Percentiles rank a stretch among this genome's conserved stretches.
Conservation (phyloP, 1,140 invertebrate genomes). For the Drosophila seguyi region DNA sequence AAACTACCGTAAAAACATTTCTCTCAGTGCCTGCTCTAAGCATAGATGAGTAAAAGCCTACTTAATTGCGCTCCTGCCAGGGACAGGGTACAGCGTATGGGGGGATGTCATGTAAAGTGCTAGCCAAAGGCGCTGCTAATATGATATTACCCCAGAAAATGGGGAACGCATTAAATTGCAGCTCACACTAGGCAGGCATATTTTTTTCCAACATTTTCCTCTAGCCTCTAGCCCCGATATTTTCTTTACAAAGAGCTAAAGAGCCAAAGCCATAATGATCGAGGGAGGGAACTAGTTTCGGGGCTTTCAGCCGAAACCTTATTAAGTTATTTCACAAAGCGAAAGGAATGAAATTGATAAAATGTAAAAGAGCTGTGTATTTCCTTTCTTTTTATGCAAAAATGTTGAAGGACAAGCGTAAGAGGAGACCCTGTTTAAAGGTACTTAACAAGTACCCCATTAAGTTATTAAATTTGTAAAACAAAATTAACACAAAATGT, state of each 20-base stretch:
- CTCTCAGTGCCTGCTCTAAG: constrained; percentile 31
- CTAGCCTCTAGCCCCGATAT: constrained; percentile 32
- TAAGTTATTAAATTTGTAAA: constrained; percentile 25
- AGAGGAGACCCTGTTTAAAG: neutral
- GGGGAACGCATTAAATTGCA: constrained; percentile 65
- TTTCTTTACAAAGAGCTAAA: constrained; percentile 2
- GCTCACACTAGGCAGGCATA: constrained; percentile 38
- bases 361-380: neutral
- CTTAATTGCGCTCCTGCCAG: constrained; percentile 62
- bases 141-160: constrained; percentile 60
- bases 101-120: constrained; percentile 49
- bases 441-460: constrained; percentile 1
- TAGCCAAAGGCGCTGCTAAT: constrained; percentile 75
- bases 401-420: neutral
- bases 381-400: neutral
- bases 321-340: constrained; percentile 37
- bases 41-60: constrained; percentile 61
- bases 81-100: neutral
- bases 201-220: constrained; percentile 3
- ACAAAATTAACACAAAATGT: constrained; percentile 19
- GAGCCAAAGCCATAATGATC: constrained; percentile 26
- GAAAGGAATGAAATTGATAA: neutral
- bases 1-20: neutral
- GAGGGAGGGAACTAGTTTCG: constrained; percentile 35
- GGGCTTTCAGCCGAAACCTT: constrained; percentile 10